Conservation (phyloP, 2,888 invertebrate genomes). For the Platynereis dumerilii region DNA sequence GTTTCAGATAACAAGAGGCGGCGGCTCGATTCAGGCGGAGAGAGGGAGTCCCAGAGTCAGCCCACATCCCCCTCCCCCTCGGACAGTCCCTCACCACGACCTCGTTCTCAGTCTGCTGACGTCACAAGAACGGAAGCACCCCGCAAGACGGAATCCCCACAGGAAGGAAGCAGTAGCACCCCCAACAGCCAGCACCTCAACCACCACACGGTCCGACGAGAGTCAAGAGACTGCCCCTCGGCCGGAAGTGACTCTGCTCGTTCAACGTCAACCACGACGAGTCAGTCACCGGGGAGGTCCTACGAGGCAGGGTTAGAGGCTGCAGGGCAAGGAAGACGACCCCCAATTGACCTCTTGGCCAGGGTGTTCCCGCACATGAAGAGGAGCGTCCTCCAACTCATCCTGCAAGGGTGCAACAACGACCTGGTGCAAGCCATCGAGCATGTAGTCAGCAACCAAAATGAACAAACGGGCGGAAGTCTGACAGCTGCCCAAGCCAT, state of each 20-base stretch:
- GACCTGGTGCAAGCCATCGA: slow-evolving; percentile 94
- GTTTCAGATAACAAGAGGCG: slow-evolving; percentile 14
- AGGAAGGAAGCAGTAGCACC: too few species aligned
- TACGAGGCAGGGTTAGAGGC: slow-evolving; percentile 1
- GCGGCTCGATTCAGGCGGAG: slow-evolving; percentile 6
- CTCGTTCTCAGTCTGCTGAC: too few species aligned
- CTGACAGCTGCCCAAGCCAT: background rate
- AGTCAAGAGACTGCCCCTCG: background rate
- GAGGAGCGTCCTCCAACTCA: slow-evolving; percentile 83
- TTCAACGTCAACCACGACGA: slow-evolving; percentile 10
- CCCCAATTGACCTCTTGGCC: slow-evolving; percentile 81
- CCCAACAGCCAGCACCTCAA: too few species aligned
- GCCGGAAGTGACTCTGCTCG: slow-evolving; percentile 25
- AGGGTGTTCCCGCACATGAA: slow-evolving; percentile 89
- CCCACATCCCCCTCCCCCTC: background rate
- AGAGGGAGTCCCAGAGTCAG: background rate
- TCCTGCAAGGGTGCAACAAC: slow-evolving; percentile 83
- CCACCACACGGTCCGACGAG: too few species aligned
- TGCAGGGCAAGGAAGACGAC: slow-evolving; percentile 14
- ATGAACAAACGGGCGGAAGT: slow-evolving; percentile 30
- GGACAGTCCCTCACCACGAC: background rate
- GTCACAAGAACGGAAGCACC: too few species aligned
- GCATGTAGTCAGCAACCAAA: slow-evolving; percentile 69
- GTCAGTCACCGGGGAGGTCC: slow-evolving; percentile 11
- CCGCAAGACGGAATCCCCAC: too few species aligned